phyloP scores from a whole-genome alignment of 2,888 invertebrate species.

The Mellilla xanthometata region DNA sequence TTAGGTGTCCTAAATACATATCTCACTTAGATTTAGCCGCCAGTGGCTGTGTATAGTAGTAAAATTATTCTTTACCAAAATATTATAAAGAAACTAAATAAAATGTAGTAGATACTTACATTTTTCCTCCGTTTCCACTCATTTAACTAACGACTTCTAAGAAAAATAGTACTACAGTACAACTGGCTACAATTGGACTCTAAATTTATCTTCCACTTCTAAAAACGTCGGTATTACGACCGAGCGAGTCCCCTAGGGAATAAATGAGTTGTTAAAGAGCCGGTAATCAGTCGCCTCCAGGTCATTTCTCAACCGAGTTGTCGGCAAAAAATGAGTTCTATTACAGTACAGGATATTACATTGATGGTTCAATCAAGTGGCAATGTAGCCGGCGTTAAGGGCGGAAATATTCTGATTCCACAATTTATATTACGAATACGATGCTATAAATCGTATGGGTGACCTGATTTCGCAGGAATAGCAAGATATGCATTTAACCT shows the following conservation, averaged over 20 bases:
- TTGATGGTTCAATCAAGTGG: slow-evolving; percentile 44
- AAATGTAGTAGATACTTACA: too few relatives aligned
- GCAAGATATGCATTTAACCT: neutral
- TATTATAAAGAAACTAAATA: too few relatives aligned
- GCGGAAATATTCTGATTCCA: slow-evolving; percentile 35
- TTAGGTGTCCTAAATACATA: too few relatives aligned
- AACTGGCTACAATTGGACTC: neutral
- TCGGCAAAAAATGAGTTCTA: slow-evolving; percentile 44
- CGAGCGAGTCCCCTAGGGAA: slow-evolving; percentile 9
- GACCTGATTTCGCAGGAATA: slow-evolving; percentile 4
- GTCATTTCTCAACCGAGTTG: slow-evolving; percentile 41
- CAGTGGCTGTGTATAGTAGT: too few relatives aligned
- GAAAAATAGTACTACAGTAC: neutral
- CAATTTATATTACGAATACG: slow-evolving; percentile 27
- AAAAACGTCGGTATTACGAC: slow-evolving; percentile 2
- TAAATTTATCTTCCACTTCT: slow-evolving; percentile 4
- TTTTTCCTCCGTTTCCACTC: neutral
- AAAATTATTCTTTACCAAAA: too few relatives aligned
- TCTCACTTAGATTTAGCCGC: too few relatives aligned
- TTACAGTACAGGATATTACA: slow-evolving; percentile 51
- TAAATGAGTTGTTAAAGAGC: slow-evolving; percentile 29
- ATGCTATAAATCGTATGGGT: slow-evolving; percentile 15
- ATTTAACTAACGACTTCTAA: neutral
- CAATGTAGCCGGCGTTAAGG: slow-evolving; percentile 24
- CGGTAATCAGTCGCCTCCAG: slow-evolving; percentile 42